Conservation (phyloP, 2,888 invertebrate species). For the Sinohyriopsis cumingii region DNA sequence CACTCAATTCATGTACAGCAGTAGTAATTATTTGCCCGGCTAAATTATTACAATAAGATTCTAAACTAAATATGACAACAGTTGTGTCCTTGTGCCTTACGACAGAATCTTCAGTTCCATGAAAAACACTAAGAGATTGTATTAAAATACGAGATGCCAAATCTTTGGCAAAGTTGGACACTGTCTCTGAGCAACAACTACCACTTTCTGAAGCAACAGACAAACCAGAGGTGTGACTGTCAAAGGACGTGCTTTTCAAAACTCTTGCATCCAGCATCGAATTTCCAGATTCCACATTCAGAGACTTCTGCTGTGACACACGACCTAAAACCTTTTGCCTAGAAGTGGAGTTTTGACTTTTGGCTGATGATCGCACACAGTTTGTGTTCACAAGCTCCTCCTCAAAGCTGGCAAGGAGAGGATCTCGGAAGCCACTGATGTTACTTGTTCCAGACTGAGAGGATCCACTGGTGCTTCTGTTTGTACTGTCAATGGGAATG, state of each 20-base stretch:
- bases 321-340: slow-evolving; percentile 4
- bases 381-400: slow-evolving; percentile 53
- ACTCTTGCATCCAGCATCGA: too few species aligned
- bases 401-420: slow-evolving; percentile 57
- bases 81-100: too few species aligned
- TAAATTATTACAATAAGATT: too few species aligned
- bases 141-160: slow-evolving; percentile 39
- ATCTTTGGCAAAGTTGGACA: slow-evolving; percentile 43
- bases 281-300: too few species aligned
- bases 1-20: too few species aligned
- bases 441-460: slow-evolving; percentile 58
- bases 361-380: slow-evolving; percentile 22
- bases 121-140: slow-evolving; percentile 30
- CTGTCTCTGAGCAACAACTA: slow-evolving; percentile 14
- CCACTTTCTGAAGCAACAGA: slow-evolving; percentile 21
- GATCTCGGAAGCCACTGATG: slow-evolving; percentile 55
- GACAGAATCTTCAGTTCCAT: not conserved
- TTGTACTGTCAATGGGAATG: slow-evolving; percentile 42
- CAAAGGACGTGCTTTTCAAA: slow-evolving; percentile 26
- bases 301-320: too few species aligned
- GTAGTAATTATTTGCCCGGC: too few species aligned
- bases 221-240: slow-evolving; percentile 32
- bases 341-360: slow-evolving; percentile 34
- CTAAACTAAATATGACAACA: too few species aligned
- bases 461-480: slow-evolving; percentile 47